phyloP scores from a whole-genome alignment of 2,888 invertebrate species.

The Masnerella sp. region DNA sequence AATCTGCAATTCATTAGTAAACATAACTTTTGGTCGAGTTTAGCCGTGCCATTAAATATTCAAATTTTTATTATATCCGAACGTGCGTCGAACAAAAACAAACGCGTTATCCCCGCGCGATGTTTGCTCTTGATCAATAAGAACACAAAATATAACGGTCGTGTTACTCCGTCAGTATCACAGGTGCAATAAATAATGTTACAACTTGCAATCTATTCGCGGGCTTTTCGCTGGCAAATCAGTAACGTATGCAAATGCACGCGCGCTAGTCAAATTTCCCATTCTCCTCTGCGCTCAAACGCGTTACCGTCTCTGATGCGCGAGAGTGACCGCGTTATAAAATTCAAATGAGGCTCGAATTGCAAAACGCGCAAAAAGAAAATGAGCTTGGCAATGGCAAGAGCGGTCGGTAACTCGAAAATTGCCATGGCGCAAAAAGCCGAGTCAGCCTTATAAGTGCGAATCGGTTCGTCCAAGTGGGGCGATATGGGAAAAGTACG shows the following conservation, averaged over 20 bases:
- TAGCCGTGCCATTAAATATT: constrained; percentile 15
- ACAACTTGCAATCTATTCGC: constrained; percentile 36
- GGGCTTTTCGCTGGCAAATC: constrained; percentile 34
- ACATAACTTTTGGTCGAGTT: constrained; percentile 12
- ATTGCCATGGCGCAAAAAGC: no score
- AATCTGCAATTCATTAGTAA: constrained; percentile 16
- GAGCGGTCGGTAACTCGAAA: no score
- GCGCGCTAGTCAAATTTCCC: constrained; percentile 38
- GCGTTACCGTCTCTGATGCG: no score
- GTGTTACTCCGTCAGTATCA: constrained; percentile 4
- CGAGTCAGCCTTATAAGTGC: no score
- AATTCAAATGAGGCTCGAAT: no score
- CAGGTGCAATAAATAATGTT: constrained; percentile 38
- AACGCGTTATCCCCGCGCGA: neutral
- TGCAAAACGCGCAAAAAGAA: no score
- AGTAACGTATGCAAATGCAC: constrained; percentile 49
- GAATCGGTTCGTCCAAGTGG: no score
- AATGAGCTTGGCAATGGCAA: no score
- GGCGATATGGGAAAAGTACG: no score
- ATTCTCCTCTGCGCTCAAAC: no score
- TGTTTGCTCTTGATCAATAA: constrained; percentile 14
- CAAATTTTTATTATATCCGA: constrained; percentile 14
- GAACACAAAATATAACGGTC: neutral
- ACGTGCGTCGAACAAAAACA: neutral
- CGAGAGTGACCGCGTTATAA: no score